Conservation (phyloP, 2,888 invertebrate genomes). For the Heliconius sara region DNA sequence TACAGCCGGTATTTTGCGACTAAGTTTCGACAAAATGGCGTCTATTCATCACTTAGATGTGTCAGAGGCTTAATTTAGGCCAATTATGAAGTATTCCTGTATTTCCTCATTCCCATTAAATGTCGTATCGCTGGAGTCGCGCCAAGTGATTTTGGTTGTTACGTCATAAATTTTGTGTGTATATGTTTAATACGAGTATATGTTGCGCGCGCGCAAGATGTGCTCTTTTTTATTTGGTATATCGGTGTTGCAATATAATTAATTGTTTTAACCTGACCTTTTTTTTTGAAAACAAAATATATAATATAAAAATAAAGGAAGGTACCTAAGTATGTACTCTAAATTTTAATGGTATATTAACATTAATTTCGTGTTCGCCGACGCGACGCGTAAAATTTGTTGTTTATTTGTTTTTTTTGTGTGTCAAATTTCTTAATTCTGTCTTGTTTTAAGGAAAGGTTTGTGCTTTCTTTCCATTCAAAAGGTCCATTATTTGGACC, state of each 20-base stretch:
- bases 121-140: slow-evolving; percentile 54
- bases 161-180: slow-evolving; percentile 27
- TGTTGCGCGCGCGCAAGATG: slow-evolving; percentile 5
- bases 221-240: background rate
- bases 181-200: background rate
- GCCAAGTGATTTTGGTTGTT: slow-evolving; percentile 53
- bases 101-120: slow-evolving; percentile 64
- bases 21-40: slow-evolving; percentile 40
- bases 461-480: no score
- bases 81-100: slow-evolving; percentile 54
- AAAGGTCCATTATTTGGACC: no score
- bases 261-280: background rate
- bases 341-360: background rate
- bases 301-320: background rate
- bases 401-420: no score
- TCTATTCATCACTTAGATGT: slow-evolving; percentile 33
- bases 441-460: no score
- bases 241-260: background rate
- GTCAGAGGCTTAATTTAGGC: slow-evolving; percentile 38
- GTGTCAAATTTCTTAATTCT: no score
- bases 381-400: background rate
- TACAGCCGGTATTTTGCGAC: slow-evolving; percentile 28
- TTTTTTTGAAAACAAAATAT: no score
- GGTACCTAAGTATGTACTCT: no score
- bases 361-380: background rate